Conservation (phyloP, 2,797 vertebrate genomes). For the Notolepis coatsorum region DNA sequence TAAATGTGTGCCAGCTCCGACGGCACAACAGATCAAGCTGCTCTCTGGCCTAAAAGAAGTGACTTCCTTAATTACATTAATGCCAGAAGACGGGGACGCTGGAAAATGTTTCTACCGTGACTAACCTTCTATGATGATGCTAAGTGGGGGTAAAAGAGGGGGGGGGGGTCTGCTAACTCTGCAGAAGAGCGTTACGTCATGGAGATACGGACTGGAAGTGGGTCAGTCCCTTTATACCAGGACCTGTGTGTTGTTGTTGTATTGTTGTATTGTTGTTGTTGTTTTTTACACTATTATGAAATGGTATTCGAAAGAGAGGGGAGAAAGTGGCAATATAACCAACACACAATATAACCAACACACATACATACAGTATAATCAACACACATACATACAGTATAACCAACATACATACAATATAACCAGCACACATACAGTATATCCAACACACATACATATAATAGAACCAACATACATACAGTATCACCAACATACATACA, state of each 20-base stretch:
- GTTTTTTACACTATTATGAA: slow-evolving; percentile 50
- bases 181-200: slow-evolving; percentile 54
- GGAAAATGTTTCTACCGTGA: slow-evolving; percentile 26
- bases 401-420: no score
- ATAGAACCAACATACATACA: no score
- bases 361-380: no score
- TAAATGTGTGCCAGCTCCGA: slow-evolving; percentile 44
- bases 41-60: slow-evolving; percentile 32
- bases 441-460: no score
- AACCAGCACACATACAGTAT: no score
- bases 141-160: slow-evolving; percentile 16
- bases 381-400: no score
- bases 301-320: slow-evolving; percentile 40
- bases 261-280: no score
- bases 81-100: slow-evolving; percentile 9
- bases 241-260: slow-evolving; percentile 20
- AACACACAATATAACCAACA: no score
- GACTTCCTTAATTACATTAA: slow-evolving; percentile 36
- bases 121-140: slow-evolving; percentile 22
- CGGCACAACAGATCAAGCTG: slow-evolving; percentile 49
- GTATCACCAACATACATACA: no score
- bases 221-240: slow-evolving; percentile 56
- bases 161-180: slow-evolving; percentile 43
- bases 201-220: slow-evolving; percentile 47
- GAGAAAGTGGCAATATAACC: slow-evolving; percentile 56